phyloP scores from a whole-genome alignment of 2,113 vertebrate genomes.

The Saccopteryx leptura region DNA sequence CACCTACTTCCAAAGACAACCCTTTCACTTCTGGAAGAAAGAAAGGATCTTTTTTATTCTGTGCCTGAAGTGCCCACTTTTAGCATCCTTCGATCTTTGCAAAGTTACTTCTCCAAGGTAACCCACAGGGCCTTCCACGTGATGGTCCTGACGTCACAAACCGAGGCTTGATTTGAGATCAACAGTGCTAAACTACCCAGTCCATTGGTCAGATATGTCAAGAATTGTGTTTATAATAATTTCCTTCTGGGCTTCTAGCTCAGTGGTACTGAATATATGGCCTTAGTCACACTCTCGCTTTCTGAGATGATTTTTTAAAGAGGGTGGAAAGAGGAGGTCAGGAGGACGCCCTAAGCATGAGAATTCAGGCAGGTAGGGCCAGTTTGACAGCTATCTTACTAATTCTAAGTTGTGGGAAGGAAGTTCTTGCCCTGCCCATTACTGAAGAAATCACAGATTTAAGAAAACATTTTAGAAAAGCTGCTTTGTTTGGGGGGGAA shows the following conservation, averaged over 20 bases:
- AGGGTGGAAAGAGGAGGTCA: slow-evolving; percentile 76
- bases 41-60: neutral
- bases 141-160: neutral
- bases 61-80: neutral
- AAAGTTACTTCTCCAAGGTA: neutral
- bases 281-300: slow-evolving; percentile 76
- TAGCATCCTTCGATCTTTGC: neutral
- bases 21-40: neutral
- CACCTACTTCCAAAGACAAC: neutral
- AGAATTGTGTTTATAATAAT: neutral
- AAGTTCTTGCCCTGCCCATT: slow-evolving; percentile 78
- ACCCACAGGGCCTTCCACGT: neutral
- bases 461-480: slow-evolving; percentile 72
- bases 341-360: slow-evolving; percentile 78
- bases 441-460: slow-evolving; percentile 77
- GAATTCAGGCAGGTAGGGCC: slow-evolving; percentile 83
- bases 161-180: neutral
- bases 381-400: slow-evolving; percentile 80
- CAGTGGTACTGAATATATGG: slow-evolving; percentile 70
- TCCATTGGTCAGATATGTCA: neutral
- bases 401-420: slow-evolving; percentile 77
- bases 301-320: slow-evolving; percentile 60
- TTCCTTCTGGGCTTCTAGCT: slow-evolving; percentile 60
- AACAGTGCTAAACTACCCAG: neutral
- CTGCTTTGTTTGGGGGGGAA: slow-evolving; percentile 8